Conservation (phyloP, 2,888 invertebrate genomes). For the Cantharis lateralis region DNA sequence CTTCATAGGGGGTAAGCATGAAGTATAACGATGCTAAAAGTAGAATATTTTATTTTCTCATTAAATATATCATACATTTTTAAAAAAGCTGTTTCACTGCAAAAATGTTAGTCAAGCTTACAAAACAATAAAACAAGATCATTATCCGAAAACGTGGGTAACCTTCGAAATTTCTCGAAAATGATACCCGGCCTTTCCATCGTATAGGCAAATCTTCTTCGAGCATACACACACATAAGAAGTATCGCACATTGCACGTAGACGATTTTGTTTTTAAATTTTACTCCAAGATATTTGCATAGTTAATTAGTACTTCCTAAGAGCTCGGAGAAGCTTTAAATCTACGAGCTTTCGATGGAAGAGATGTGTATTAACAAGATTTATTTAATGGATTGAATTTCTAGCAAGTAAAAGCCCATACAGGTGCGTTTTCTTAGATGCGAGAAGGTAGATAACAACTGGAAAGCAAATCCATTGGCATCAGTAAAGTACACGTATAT, state of each 20-base stretch:
- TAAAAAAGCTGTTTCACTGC: not conserved
- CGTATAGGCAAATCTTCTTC: not conserved
- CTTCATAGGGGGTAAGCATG: conserved; percentile 23
- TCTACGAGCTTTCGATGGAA: not conserved
- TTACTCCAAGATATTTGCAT: not conserved
- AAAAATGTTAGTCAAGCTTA: not conserved
- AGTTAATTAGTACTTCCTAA: not conserved
- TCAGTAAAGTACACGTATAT: conserved; percentile 34
- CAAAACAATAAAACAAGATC: not conserved
- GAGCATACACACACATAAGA: not conserved
- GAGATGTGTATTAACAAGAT: not conserved
- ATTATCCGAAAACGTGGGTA: not conserved
- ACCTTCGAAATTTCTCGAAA: not conserved
- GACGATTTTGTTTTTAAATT: not conserved
- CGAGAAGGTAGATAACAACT: conserved; percentile 35
- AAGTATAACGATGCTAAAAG: conserved; percentile 11
- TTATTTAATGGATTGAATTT: not conserved
- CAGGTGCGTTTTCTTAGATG: conserved; percentile 39
- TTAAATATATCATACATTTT: not conserved
- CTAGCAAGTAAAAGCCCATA: conserved; percentile 15
- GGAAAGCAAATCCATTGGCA: conserved; percentile 38
- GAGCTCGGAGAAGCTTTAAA: not conserved
- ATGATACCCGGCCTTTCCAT: not conserved
- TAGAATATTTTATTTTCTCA: conserved; percentile 12
- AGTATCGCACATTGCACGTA: not conserved